A percentile compares a stretch with the other conserved stretches of the same genome.
Evolutionary conservation across 1,140 invertebrate species (phyloP).

Genomic region (Conus betulinus): DNA sequence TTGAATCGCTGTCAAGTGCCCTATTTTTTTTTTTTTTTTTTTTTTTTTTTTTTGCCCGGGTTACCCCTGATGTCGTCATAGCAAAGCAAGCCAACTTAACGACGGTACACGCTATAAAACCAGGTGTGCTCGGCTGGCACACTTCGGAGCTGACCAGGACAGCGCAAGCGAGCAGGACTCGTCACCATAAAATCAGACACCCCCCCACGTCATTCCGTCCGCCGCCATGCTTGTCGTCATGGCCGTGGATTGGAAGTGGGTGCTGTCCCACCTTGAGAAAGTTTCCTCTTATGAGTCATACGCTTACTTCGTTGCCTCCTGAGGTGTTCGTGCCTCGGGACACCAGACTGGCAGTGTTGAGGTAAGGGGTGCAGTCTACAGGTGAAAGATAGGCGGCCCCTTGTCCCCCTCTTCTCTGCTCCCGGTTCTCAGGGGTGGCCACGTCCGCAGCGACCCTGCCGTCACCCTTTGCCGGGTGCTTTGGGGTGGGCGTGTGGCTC

Average conservation of each 20-base stretch:
- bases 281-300: not conserved
- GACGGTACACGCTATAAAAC: not conserved
- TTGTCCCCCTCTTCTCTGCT: constrained; percentile 27
- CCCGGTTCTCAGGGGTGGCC: constrained; percentile 37
- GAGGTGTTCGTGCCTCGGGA: constrained; percentile 39
- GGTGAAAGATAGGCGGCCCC: constrained; percentile 17
- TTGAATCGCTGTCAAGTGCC: too few species aligned
- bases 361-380: constrained; percentile 8
- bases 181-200: not conserved
- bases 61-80: too few species aligned
- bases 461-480: constrained; percentile 28
- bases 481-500: constrained; percentile 32
- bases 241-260: constrained; percentile 42
- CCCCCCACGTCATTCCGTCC: constrained; percentile 22
- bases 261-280: constrained; percentile 32
- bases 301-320: constrained; percentile 43
- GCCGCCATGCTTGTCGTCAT: constrained; percentile 8
- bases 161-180: not conserved
- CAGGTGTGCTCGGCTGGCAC: not conserved
- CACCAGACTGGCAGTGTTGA: constrained; percentile 20
- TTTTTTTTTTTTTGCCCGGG: too few species aligned
- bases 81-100: too few species aligned
- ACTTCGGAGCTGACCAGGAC: constrained; percentile 22
- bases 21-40: too few species aligned
- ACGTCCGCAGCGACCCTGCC: constrained; percentile 37